Evolutionary conservation across 2,113 vertebrate genomes (phyloP).

Genomic region (Leuciscus idus): DNA sequence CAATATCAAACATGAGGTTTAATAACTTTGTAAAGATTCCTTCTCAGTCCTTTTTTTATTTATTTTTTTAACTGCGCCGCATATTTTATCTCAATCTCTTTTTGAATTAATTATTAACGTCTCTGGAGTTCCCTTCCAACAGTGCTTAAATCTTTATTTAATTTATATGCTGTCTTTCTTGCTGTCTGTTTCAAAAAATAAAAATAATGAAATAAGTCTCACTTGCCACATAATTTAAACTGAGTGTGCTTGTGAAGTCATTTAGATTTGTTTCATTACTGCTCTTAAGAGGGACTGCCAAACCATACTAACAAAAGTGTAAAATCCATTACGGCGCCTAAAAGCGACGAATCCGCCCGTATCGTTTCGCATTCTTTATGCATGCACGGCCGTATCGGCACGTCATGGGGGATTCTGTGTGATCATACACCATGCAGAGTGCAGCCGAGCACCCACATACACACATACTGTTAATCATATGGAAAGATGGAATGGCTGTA

Average conservation of each 20-base stretch:
- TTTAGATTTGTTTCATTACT: slow-evolving; percentile 58
- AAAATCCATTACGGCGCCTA: slow-evolving; percentile 50
- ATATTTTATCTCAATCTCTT: slow-evolving; percentile 57
- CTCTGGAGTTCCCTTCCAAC: slow-evolving; percentile 54
- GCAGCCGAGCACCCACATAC: slow-evolving; percentile 46
- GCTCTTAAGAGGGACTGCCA: slow-evolving; percentile 39
- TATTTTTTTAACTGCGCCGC: neutral
- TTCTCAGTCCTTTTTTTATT: slow-evolving; percentile 15
- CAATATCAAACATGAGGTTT: slow-evolving; percentile 60
- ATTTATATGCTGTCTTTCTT: slow-evolving; percentile 52
- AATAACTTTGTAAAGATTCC: slow-evolving; percentile 51
- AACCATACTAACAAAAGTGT: slow-evolving; percentile 42
- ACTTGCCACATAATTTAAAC: slow-evolving; percentile 56
- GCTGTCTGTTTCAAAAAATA: slow-evolving; percentile 30
- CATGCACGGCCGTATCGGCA: slow-evolving; percentile 47
- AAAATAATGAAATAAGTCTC: slow-evolving; percentile 28
- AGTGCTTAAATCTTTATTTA: slow-evolving; percentile 54
- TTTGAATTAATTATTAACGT: slow-evolving; percentile 59
- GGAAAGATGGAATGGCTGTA: slow-evolving; percentile 45
- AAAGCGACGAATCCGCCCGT: slow-evolving; percentile 43
- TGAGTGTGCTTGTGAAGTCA: slow-evolving; percentile 41
- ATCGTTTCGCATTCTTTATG: slow-evolving; percentile 50
- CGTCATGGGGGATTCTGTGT: slow-evolving; percentile 60
- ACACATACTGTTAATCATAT: slow-evolving; percentile 31
- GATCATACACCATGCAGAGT: slow-evolving; percentile 50